A percentile compares a stretch with the other conserved stretches of the same genome.
phyloP scores from a whole-genome alignment of 2,888 invertebrate species.

The Drosophila incognita region DNA sequence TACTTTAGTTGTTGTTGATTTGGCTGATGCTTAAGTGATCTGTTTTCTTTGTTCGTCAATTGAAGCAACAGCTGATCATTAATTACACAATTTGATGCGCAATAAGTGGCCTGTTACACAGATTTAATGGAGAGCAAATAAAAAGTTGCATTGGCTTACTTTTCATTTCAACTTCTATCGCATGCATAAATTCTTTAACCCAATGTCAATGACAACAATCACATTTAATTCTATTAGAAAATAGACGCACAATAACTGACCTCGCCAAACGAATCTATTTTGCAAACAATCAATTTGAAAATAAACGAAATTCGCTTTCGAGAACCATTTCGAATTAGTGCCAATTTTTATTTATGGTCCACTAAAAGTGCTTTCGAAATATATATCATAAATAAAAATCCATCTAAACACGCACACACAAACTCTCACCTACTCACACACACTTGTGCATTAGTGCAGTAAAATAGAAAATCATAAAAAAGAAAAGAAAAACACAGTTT shows the following conservation, averaged over 20 bases:
- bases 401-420: background rate
- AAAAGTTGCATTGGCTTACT: background rate
- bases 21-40: constrained; percentile 58
- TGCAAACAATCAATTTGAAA: constrained; percentile 40
- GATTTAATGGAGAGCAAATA: background rate
- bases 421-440: background rate
- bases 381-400: constrained; percentile 48
- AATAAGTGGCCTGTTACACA: background rate
- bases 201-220: background rate
- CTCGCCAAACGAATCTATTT: constrained; percentile 28
- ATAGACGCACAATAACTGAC: constrained; percentile 34
- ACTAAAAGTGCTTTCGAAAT: constrained; percentile 39
- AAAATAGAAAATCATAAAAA: constrained; percentile 11
- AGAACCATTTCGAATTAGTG: constrained; percentile 18
- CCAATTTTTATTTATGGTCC: constrained; percentile 29
- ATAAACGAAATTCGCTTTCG: constrained; percentile 38
- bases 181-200: background rate
- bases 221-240: background rate
- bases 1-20: constrained; percentile 14
- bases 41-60: constrained; percentile 62
- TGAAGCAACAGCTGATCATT: constrained; percentile 39
- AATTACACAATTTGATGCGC: constrained; percentile 21
- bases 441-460: constrained; percentile 19
- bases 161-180: background rate
- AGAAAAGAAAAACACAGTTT: constrained; percentile 11